Conservation (phyloP, 1,140 invertebrate species). For the Drosophila parabipectinata region DNA sequence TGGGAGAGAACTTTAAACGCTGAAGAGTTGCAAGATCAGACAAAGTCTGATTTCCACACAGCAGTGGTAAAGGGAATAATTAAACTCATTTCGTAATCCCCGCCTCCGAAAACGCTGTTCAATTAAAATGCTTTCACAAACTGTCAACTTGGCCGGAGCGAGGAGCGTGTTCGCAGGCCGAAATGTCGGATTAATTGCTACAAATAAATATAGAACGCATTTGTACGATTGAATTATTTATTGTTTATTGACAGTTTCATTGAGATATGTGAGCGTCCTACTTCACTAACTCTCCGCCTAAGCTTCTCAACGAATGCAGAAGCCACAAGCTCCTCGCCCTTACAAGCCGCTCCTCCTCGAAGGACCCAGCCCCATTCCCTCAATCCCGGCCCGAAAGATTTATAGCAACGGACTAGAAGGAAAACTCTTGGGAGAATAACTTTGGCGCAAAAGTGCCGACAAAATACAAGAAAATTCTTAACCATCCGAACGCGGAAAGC, state of each 20-base stretch:
- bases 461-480: slow-evolving; percentile 80
- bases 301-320: slow-evolving; percentile 59
- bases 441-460: slow-evolving; percentile 80
- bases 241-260: slow-evolving; percentile 66
- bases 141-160: slow-evolving; percentile 38
- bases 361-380: slow-evolving; percentile 19
- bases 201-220: slow-evolving; percentile 44
- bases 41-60: neutral
- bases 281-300: slow-evolving; percentile 45
- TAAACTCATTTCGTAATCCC: neutral
- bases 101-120: neutral
- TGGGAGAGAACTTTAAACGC: no score
- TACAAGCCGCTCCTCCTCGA: neutral
- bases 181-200: slow-evolving; percentile 70
- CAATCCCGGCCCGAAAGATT: slow-evolving; percentile 58
- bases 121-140: slow-evolving; percentile 19
- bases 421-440: slow-evolving; percentile 77
- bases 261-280: slow-evolving; percentile 20
- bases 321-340: slow-evolving; percentile 11
- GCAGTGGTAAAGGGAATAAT: neutral
- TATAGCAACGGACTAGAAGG: slow-evolving; percentile 59
- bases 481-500: slow-evolving; percentile 70
- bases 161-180: slow-evolving; percentile 40
- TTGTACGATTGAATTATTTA: slow-evolving; percentile 62
- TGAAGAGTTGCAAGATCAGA: neutral